Evolutionary conservation across 2,113 vertebrate genomes (phyloP).

Genomic region (Trachemys scripta): DNA sequence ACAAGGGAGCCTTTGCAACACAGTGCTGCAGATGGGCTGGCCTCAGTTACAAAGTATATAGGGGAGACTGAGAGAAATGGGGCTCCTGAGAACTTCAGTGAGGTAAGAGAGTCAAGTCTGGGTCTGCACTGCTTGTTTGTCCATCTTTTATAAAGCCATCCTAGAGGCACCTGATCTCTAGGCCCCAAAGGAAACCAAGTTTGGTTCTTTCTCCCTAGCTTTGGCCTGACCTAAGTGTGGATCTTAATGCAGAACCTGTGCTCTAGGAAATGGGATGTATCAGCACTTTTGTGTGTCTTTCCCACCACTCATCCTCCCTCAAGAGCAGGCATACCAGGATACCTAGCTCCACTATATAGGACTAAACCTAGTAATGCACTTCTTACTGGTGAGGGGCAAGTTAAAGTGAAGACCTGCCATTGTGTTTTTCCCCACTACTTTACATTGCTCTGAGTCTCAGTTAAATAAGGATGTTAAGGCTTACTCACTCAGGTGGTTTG

Average conservation of each 20-base stretch:
- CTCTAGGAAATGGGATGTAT: not conserved
- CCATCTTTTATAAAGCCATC: not conserved
- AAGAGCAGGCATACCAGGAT: not conserved
- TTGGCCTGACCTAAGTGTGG: not conserved
- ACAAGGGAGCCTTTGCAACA: not conserved
- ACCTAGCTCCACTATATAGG: not conserved
- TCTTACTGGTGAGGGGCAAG: not conserved
- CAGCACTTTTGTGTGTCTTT: not conserved
- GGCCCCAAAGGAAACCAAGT: not conserved
- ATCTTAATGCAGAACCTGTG: not conserved
- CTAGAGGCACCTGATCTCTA: not conserved
- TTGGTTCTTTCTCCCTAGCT: not conserved
- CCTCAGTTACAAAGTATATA: not conserved
- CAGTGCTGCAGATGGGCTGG: not conserved
- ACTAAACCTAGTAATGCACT: not conserved
- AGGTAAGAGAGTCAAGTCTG: not conserved
- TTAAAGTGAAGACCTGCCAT: not conserved
- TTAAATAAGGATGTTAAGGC: not conserved
- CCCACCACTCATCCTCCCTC: not conserved
- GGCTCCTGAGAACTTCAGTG: not conserved
- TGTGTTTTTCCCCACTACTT: not conserved
- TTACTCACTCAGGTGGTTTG: constrained; percentile 54
- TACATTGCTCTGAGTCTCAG: not conserved
- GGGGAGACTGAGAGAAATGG: not conserved
- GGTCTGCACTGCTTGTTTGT: not conserved